Conservation (phyloP, 2,797 vertebrate genomes). For the Pampus argenteus region DNA sequence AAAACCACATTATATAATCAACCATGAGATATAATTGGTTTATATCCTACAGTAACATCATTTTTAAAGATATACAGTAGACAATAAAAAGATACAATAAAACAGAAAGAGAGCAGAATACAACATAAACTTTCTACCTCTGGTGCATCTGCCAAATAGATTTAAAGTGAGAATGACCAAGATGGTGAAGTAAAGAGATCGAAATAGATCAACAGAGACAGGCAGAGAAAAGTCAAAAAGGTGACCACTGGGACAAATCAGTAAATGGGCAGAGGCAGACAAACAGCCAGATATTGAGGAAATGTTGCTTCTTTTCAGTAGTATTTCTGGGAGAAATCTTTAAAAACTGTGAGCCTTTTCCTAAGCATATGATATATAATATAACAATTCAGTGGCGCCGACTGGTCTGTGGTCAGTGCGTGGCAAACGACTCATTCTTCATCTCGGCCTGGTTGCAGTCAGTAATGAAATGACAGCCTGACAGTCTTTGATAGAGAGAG, state of each 20-base stretch:
- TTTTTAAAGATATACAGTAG: constrained; percentile 8
- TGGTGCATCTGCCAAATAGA: constrained; percentile 1
- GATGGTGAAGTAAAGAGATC: not conserved
- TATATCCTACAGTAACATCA: not conserved
- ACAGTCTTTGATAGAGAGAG: constrained; percentile 54
- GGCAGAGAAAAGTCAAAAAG: constrained; percentile 2
- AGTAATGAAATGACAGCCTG: constrained; percentile 55
- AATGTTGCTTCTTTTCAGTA: constrained; percentile 15
- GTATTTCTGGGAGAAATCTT: constrained; percentile 40
- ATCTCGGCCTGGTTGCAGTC: constrained; percentile 46
- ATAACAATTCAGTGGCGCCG: constrained; percentile 31
- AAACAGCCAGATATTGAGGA: constrained; percentile 23
- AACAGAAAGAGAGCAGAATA: not conserved
- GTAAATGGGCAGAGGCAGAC: constrained; percentile 20
- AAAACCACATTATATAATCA: not conserved
- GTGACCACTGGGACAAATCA: constrained; percentile 32
- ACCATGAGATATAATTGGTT: not conserved
- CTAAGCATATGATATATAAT: constrained; percentile 59
- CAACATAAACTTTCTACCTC: not conserved
- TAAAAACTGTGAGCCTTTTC: constrained; percentile 26
- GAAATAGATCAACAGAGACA: not conserved
- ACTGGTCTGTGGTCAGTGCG: constrained; percentile 53
- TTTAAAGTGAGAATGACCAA: not conserved
- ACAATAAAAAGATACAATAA: not conserved
- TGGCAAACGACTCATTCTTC: constrained; percentile 61